phyloP scores from a whole-genome alignment of 2,888 invertebrate species.

The Caenorhabditis wallacei region DNA sequence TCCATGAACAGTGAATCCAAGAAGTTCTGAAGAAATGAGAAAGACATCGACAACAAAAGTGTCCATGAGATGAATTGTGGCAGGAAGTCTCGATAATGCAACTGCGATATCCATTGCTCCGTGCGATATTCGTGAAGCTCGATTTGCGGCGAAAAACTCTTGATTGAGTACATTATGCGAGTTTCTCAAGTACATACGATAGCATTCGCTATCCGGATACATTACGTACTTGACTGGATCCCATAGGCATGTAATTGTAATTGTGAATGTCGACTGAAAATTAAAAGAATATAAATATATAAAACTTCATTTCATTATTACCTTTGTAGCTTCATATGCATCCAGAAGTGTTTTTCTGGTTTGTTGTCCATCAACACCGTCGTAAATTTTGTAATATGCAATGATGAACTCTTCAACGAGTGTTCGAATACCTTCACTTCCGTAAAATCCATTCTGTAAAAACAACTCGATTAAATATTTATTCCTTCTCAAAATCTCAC shows the following conservation, averaged over 20 bases:
- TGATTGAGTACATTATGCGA: slow-evolving; percentile 85
- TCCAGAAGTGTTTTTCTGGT: slow-evolving; percentile 75
- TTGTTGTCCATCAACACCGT: slow-evolving; percentile 65
- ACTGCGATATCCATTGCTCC: slow-evolving; percentile 88
- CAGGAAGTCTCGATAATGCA: slow-evolving; percentile 90
- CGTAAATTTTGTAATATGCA: slow-evolving; percentile 72
- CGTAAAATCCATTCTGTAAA: slow-evolving; percentile 76
- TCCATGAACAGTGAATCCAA: slow-evolving; percentile 91
- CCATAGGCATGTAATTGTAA: slow-evolving; percentile 74
- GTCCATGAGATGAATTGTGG: slow-evolving; percentile 91
- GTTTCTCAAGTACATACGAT: slow-evolving; percentile 77
- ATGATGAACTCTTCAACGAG: slow-evolving; percentile 77
- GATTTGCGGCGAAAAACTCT: slow-evolving; percentile 83
- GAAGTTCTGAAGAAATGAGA: slow-evolving; percentile 85
- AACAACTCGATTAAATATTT: neutral
- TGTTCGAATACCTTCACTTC: slow-evolving; percentile 62
- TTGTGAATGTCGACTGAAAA: slow-evolving; percentile 79
- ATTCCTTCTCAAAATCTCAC: slow-evolving; percentile 3
- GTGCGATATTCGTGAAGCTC: slow-evolving; percentile 64
- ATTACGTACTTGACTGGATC: slow-evolving; percentile 24
- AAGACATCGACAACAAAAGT: slow-evolving; percentile 93
- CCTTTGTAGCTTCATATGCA: slow-evolving; percentile 79
- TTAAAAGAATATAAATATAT: neutral
- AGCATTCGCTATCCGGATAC: slow-evolving; percentile 64
- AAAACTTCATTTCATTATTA: slow-evolving; percentile 29